Evolutionary conservation across 2,113 vertebrate species (phyloP).

Genomic region (Cromileptes altivelis): DNA sequence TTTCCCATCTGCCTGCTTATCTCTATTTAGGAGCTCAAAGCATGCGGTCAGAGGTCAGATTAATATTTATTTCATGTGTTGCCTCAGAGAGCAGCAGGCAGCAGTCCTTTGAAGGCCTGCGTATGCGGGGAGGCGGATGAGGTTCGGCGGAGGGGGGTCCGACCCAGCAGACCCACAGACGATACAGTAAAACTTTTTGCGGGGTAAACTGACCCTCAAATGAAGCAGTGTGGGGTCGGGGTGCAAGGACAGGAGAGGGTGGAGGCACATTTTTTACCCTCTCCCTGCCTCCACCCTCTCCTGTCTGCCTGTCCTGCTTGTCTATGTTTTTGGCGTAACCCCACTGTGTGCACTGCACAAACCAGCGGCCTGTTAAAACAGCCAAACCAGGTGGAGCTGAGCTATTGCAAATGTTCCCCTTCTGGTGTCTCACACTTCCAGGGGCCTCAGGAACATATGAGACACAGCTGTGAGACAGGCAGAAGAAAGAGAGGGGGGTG

Average conservation of each 20-base stretch:
- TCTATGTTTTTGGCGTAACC: slow-evolving; percentile 70
- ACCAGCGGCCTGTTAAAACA: slow-evolving; percentile 80
- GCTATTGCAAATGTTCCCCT: slow-evolving; percentile 82
- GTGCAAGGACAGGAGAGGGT: slow-evolving; percentile 52
- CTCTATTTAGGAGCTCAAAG: slow-evolving; percentile 69
- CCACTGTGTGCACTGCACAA: slow-evolving; percentile 64
- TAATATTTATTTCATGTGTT: slow-evolving; percentile 87
- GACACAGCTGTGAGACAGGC: slow-evolving; percentile 81
- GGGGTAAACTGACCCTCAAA: slow-evolving; percentile 77
- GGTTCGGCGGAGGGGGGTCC: slow-evolving; percentile 48
- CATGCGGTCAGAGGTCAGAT: slow-evolving; percentile 81
- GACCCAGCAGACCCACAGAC: slow-evolving; percentile 58
- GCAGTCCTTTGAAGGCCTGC: slow-evolving; percentile 80
- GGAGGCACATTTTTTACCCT: slow-evolving; percentile 49
- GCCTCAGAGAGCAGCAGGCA: slow-evolving; percentile 74
- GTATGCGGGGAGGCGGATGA: slow-evolving; percentile 58
- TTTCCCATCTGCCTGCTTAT: slow-evolving; percentile 52
- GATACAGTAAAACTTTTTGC: slow-evolving; percentile 76
- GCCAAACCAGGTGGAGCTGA: slow-evolving; percentile 82
- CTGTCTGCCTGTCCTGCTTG: slow-evolving; percentile 44
- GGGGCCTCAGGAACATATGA: slow-evolving; percentile 84
- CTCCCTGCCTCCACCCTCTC: not conserved
- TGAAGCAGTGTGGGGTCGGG: slow-evolving; percentile 73
- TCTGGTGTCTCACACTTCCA: slow-evolving; percentile 81
- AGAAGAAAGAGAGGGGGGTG: slow-evolving; percentile 65